phyloP scores from a whole-genome alignment of 1,140 invertebrate species.

The Himalopsyche phryganea region DNA sequence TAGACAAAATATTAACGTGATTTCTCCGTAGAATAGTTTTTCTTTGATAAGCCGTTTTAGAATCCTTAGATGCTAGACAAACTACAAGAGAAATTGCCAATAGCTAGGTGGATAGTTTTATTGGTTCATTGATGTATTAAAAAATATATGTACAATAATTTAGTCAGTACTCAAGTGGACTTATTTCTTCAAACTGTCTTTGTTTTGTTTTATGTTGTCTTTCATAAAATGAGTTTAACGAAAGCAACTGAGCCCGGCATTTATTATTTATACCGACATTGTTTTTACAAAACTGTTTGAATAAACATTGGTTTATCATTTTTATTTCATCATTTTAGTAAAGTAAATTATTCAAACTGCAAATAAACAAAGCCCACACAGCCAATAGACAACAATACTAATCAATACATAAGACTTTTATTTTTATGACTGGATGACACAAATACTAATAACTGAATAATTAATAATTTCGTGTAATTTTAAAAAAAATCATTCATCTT shows the following conservation, averaged over 20 bases:
- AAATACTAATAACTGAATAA: too few relatives aligned
- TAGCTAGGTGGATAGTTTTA: constrained; percentile 13
- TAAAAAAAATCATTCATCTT: too few relatives aligned
- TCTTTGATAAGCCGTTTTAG: constrained; percentile 25
- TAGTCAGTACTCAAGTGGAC: constrained; percentile 10
- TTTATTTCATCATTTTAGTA: too few relatives aligned
- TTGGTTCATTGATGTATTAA: constrained; percentile 25
- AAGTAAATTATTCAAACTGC: too few relatives aligned
- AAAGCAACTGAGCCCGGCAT: constrained; percentile 3
- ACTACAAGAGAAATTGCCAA: not conserved
- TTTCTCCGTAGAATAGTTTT: constrained; percentile 30
- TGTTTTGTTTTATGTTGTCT: not conserved
- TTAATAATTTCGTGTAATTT: too few relatives aligned
- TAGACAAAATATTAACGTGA: constrained; percentile 33
- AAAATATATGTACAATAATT: constrained; percentile 13
- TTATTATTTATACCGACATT: constrained; percentile 1
- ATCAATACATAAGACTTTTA: too few relatives aligned
- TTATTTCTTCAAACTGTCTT: constrained; percentile 5
- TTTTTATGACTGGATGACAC: too few relatives aligned
- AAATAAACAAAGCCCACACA: too few relatives aligned
- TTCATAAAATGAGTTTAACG: not conserved
- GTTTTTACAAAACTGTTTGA: too few relatives aligned
- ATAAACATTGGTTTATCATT: too few relatives aligned
- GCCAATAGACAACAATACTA: too few relatives aligned
- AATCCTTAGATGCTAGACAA: constrained; percentile 27